phyloP scores from a whole-genome alignment of 2,113 vertebrate species.

The Gymnorhina tibicen region DNA sequence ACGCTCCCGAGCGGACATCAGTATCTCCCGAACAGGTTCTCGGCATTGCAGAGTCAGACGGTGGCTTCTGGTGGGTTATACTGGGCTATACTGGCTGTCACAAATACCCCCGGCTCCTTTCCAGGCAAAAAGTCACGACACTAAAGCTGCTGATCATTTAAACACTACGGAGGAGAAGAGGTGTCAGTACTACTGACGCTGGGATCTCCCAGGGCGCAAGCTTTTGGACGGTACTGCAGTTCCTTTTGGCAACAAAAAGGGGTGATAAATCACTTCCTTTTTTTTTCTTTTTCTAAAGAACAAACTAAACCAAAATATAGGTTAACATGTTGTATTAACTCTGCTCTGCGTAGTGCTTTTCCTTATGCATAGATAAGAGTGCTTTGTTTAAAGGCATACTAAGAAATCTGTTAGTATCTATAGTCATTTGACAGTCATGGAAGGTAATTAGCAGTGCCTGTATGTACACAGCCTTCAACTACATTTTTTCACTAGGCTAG shows the following conservation, averaged over 20 bases:
- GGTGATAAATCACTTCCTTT: neutral
- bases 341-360: neutral
- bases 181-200: neutral
- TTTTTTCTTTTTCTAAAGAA: neutral
- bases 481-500: neutral
- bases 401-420: neutral
- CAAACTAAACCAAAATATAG: neutral
- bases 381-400: conserved; percentile 34
- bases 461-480: neutral
- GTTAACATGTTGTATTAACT: neutral
- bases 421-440: neutral
- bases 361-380: conserved; percentile 1
- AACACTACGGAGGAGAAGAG: neutral
- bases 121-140: neutral
- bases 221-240: neutral
- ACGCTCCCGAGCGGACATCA: neutral
- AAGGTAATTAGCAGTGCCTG: conserved; percentile 7
- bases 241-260: neutral
- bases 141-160: neutral
- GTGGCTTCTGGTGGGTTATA: neutral
- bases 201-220: neutral
- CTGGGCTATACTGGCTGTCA: neutral
- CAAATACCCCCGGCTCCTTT: neutral
- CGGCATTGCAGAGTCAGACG: neutral
- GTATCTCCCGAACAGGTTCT: neutral